Evolutionary conservation across 2,113 vertebrate genomes (phyloP).

Genomic region (Patagioenas fasciata): DNA sequence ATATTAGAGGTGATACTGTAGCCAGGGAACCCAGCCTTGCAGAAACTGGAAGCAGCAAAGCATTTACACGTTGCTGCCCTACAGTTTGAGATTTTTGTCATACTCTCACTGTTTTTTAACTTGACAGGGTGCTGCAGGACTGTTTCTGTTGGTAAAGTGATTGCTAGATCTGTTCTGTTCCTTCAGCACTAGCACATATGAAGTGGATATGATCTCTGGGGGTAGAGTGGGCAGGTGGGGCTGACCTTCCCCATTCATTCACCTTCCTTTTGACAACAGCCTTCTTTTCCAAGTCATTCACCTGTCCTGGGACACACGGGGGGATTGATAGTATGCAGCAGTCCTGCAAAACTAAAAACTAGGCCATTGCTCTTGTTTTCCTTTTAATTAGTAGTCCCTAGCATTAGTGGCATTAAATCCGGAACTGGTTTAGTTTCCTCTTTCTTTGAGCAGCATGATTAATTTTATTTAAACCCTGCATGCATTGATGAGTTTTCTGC

Average conservation of each 20-base stretch:
- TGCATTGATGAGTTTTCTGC: background rate
- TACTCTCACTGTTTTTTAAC: background rate
- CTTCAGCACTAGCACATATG: accelerated
- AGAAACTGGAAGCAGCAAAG: background rate
- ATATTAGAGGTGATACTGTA: accelerated
- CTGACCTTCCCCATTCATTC: background rate
- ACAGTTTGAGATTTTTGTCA: background rate
- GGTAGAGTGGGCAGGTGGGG: background rate
- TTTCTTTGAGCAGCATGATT: background rate
- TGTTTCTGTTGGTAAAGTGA: background rate
- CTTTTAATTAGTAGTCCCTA: background rate
- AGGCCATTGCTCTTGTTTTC: background rate
- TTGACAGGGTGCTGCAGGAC: background rate
- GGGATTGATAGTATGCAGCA: background rate
- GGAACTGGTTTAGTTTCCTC: background rate
- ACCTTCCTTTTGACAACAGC: background rate
- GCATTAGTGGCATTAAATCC: background rate
- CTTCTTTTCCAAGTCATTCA: background rate
- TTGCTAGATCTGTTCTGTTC: background rate
- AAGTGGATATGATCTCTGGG: background rate
- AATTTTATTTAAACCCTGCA: background rate
- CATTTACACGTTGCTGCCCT: background rate
- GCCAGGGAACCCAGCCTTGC: background rate
- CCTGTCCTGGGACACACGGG: background rate
- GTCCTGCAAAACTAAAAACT: background rate